A percentile compares a stretch with the other conserved stretches of the same genome.
phyloP scores from a whole-genome alignment of 2,113 vertebrate species.

The Chionis minor region DNA sequence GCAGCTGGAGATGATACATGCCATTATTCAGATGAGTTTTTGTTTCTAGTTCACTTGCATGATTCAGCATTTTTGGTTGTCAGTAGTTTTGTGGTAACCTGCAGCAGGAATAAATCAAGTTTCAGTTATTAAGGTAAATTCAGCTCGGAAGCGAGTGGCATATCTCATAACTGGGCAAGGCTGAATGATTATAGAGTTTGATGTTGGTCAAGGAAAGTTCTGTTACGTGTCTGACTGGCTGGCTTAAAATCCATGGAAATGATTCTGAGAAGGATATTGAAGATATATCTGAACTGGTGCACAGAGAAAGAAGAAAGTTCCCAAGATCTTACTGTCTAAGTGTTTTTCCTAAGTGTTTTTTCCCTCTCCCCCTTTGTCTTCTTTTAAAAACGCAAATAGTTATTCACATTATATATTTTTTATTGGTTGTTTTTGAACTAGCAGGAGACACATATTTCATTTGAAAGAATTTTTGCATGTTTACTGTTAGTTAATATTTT shows the following conservation, averaged over 20 bases:
- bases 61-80: background rate
- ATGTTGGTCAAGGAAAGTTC: background rate
- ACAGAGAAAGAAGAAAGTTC: background rate
- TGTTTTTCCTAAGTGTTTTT: background rate
- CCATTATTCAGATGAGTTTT: background rate
- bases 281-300: background rate
- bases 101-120: background rate
- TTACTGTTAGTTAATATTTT: background rate
- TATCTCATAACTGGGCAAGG: background rate
- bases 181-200: background rate
- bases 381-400: background rate
- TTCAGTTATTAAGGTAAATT: background rate
- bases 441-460: background rate
- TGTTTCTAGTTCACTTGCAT: background rate
- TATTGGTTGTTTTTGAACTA: background rate
- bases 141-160: accelerated
- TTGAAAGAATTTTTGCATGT: background rate
- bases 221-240: background rate
- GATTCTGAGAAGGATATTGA: background rate
- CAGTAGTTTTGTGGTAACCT: background rate
- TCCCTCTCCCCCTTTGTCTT: background rate
- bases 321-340: background rate
- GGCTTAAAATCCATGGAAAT: background rate
- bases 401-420: background rate
- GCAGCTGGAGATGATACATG: background rate